Base-by-base conservation (phyloP, 2,888 invertebrate genomes). In the Drosophila lutescens region DNA sequence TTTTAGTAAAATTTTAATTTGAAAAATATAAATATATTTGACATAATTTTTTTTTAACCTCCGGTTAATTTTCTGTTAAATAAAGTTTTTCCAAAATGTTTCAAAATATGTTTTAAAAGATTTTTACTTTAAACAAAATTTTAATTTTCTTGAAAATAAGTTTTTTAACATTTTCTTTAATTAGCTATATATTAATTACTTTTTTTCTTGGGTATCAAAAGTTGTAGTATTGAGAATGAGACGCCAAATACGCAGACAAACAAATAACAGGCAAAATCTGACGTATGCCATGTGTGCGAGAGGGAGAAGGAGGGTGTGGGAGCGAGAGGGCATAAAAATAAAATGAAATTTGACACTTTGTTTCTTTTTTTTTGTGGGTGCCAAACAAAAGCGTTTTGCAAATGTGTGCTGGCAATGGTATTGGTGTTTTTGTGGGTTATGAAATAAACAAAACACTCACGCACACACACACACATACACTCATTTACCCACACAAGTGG, bases 261-360 rank as follows among this genome's bases (percentile, higher is more conserved):
- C 57, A 80, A 80, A 80, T 77, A 79, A 58, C 76, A 49, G 59
- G 38, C 80, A 55, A 70, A 69, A 69, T 69, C 81, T 61, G 71
- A 56, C 69, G 76, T 60, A 80, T 77, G 75, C 59, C 55, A 17
- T 50, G 53, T 46, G 46, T 51, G 23, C 10, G 40, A 20, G 10
- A 6, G 46, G 34, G 54, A 20, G 26, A n/a, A 12, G 20, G 7
- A 7, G 15, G 34, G 17, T 23, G 49, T 10, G 26, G n/a, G 26
- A 17, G 43, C 43, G 38, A 32, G 46, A 3, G 58, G 58, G 26
- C 38, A 54, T 41, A 56, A 56, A 70, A 69, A 69, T 69, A 61
- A 63, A 78, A 78, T 75, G 54, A 71, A 79, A 71, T 65, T 79
- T 58, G 68, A 69, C 72, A 79, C 72, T 76, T 76, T 78, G 60